A percentile compares a stretch with the other conserved stretches of the same genome.
Evolutionary conservation across 2,888 invertebrate species (phyloP).

Genomic region (Diploptera punctata): DNA sequence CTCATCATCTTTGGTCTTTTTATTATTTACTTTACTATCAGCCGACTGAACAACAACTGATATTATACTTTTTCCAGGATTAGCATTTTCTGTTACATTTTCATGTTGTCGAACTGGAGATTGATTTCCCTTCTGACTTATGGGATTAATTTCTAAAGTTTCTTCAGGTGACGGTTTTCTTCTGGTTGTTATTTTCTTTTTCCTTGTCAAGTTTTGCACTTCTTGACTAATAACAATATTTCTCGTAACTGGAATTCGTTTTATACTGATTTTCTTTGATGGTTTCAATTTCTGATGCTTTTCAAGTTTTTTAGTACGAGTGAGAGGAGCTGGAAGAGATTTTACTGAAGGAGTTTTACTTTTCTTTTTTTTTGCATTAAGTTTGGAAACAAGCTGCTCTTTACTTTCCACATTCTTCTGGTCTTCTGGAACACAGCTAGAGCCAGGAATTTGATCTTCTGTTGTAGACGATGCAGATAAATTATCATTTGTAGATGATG

Average conservation of each 20-base stretch:
- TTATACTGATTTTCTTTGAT: not conserved
- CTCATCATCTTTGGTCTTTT: conserved; percentile 48
- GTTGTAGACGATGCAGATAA: not conserved
- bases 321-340: conserved; percentile 1
- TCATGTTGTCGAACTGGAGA: not conserved
- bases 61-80: not conserved
- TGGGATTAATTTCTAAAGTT: not conserved
- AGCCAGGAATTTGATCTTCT: not conserved
- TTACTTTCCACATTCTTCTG: not conserved
- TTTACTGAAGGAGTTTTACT: not conserved
- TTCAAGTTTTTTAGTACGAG: conserved; percentile 3
- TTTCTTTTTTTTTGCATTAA: not conserved
- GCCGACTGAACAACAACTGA: not conserved
- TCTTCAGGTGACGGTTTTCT: conserved; percentile 46
- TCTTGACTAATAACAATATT: not conserved
- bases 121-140: conserved; percentile 34
- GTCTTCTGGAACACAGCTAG: not conserved
- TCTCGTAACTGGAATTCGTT: not conserved
- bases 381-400: not conserved
- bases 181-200: conserved; percentile 48
- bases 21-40: conserved; percentile 4
- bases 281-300: not conserved
- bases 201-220: not conserved
- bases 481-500: not conserved
- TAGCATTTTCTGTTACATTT: not conserved